Evolutionary conservation across 2,113 vertebrate species (phyloP), one percentile per base, ranked within the genome.

Genomic region (Coptodon bakossiorum): DNA sequence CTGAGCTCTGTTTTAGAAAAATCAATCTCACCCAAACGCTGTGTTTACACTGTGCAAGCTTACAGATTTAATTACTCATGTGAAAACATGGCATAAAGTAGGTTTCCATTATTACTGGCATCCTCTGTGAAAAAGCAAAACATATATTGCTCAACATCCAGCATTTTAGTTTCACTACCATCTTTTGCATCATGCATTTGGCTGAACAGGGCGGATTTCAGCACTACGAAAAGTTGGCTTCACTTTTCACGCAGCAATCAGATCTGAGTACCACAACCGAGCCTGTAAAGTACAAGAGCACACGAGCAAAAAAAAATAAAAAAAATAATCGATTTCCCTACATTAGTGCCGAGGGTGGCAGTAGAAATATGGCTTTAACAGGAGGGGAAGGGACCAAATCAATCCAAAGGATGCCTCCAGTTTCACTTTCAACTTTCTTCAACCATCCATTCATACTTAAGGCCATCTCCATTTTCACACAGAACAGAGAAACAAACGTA

Each of bases 321-420:
- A 4, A 6, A 0, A 1, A 71, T 1, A 14, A 34, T 22, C 40
- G 6, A 38, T 52, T 59, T 80, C 61, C 36, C 45, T 56, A 73
- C 71, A 79, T 85, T 36, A 78, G 82, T 38, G 54, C 57, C 73
- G 43, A 79, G 13, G 22, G 56, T 45, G 68, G 78, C 73, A 59
- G 87, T 22, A 87, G 56, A 88, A 91, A 91, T 95, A 95, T 95
- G 94, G 94, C 95, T 95, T 95, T 71, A 48, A 38, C 19, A 5
- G 79, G 83, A 19, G 7, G 27, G 80, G 83, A 5, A 57, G n/a
- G 24, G 43, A 82, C 22, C 61, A 73, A 66, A 52, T 31, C 87
- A 27, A 81, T 6, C 57, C 68, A 83, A 87, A 82, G 57, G 16
- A 78, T 79, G 12, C 17, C 48, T 80, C 53, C 50, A 59, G 38